Conservation (phyloP, 2,888 invertebrate genomes). For the Drosophila niveifrons region DNA sequence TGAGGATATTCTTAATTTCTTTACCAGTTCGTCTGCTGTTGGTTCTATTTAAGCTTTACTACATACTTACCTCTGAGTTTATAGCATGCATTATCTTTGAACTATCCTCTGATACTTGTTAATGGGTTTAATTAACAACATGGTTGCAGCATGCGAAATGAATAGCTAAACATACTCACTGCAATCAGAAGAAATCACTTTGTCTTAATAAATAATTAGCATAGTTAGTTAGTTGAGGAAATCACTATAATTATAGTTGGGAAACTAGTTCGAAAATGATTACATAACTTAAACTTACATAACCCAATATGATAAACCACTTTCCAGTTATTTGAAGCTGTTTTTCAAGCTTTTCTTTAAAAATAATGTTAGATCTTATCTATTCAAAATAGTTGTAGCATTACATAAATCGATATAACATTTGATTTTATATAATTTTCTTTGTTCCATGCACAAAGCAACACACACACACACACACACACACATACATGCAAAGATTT, state of each 20-base stretch:
- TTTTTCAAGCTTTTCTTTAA: background rate
- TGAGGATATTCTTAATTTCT: background rate
- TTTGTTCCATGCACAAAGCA: background rate
- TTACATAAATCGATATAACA: background rate
- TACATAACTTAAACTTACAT: background rate
- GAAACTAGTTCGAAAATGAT: background rate
- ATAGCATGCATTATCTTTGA: conserved; percentile 2
- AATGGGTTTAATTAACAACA: conserved; percentile 19
- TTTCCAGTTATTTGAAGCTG: background rate
- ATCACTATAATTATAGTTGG: background rate
- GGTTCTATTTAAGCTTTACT: conserved; percentile 1
- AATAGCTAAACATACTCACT: conserved; percentile 20
- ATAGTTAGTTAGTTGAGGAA: background rate
- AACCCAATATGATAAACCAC: background rate
- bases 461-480: background rate
- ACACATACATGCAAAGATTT: background rate
- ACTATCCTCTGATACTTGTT: conserved; percentile 7
- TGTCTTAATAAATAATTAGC: background rate
- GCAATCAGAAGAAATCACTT: background rate
- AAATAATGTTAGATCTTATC: conserved; percentile 1
- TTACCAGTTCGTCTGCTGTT: background rate
- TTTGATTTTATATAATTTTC: background rate
- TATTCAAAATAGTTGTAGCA: background rate
- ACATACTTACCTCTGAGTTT: conserved; percentile 8
- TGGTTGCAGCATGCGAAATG: conserved; percentile 13